Evolutionary conservation across 1,140 invertebrate genomes (phyloP).

Genomic region (Zophobas atratus): DNA sequence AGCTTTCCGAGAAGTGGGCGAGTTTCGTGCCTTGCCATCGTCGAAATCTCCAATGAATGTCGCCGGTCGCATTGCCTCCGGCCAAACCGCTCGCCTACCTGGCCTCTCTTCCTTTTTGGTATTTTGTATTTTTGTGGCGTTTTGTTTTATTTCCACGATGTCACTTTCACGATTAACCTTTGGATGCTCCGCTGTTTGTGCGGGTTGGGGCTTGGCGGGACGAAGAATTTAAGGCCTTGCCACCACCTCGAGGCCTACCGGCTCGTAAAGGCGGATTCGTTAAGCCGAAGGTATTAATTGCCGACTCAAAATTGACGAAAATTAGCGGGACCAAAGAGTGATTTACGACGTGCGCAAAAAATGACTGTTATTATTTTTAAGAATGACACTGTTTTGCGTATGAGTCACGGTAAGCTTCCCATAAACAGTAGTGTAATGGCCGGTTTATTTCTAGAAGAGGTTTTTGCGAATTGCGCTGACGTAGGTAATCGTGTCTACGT

Average conservation of each 20-base stretch:
- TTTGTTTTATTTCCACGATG: constrained; percentile 21
- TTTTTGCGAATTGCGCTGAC: neutral
- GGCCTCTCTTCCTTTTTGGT: neutral
- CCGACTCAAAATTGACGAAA: neutral
- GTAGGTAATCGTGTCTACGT: neutral
- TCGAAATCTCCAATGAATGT: constrained; percentile 29
- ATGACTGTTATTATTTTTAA: too few species aligned
- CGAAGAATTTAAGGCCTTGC: constrained; percentile 21
- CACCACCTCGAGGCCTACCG: constrained; percentile 16
- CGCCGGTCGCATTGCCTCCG: constrained; percentile 19
- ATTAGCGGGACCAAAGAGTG: too few species aligned
- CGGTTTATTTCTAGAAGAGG: neutral
- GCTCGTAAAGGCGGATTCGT: neutral
- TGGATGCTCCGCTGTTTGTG: neutral
- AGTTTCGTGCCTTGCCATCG: neutral
- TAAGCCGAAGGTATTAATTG: too few species aligned
- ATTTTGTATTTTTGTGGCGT: constrained; percentile 8
- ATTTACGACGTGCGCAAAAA: too few species aligned
- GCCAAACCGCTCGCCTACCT: constrained; percentile 35
- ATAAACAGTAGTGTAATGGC: too few species aligned
- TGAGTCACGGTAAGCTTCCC: too few species aligned
- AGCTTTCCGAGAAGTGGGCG: constrained; percentile 1
- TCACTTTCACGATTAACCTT: constrained; percentile 47
- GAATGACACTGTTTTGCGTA: too few species aligned
- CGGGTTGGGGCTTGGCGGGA: neutral